Evolutionary conservation across 2,888 invertebrate genomes (phyloP).

Genomic region (Antheraea assamensis): DNA sequence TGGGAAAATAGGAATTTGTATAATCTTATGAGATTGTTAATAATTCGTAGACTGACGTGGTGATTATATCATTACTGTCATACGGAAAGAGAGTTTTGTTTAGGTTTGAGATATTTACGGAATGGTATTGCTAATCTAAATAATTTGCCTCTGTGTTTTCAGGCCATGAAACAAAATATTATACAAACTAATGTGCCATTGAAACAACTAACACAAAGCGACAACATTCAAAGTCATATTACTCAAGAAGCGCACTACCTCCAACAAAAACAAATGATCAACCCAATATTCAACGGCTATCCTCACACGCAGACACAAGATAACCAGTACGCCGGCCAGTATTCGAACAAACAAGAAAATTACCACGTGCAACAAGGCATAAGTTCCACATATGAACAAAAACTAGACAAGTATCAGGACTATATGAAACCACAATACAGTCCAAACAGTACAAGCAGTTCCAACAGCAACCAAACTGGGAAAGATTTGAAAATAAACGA

Average conservation of each 20-base stretch:
- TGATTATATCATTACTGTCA: too few species aligned
- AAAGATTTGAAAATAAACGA: slow-evolving; percentile 78
- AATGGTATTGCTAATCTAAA: not conserved
- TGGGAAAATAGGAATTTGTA: not conserved
- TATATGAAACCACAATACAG: slow-evolving; percentile 81
- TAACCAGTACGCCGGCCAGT: slow-evolving; percentile 68
- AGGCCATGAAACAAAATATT: slow-evolving; percentile 77
- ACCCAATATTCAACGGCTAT: slow-evolving; percentile 74
- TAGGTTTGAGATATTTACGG: not conserved
- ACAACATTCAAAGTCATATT: slow-evolving; percentile 74
- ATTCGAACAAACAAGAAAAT: slow-evolving; percentile 68
- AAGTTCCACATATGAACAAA: slow-evolving; percentile 75
- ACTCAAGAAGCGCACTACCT: slow-evolving; percentile 78
- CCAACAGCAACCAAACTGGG: slow-evolving; percentile 74
- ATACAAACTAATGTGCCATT: slow-evolving; percentile 80
- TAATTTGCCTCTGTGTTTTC: slow-evolving; percentile 26
- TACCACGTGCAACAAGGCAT: slow-evolving; percentile 77
- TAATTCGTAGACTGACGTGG: not conserved
- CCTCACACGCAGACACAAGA: slow-evolving; percentile 67
- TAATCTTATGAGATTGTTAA: not conserved
- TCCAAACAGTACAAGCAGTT: slow-evolving; percentile 80
- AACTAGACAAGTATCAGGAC: slow-evolving; percentile 75
- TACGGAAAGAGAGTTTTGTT: not conserved
- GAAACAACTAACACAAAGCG: slow-evolving; percentile 76
- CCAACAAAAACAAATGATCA: slow-evolving; percentile 80